phyloP scores from a whole-genome alignment of 2,888 invertebrate species.

The Eupithecia subfuscata region DNA sequence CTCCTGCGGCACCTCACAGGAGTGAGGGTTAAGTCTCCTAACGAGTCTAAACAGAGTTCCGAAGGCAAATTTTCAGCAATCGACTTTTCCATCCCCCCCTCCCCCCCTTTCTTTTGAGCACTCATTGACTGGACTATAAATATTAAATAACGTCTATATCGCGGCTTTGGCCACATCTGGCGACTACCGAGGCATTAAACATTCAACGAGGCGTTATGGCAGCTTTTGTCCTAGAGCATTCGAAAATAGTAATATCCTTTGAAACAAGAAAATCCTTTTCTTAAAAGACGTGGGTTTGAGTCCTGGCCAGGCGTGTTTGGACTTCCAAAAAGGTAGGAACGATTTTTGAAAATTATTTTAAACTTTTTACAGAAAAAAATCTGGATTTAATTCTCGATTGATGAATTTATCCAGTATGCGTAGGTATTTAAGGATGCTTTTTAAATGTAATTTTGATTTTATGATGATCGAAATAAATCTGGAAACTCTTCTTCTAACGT shows the following conservation, averaged over 20 bases:
- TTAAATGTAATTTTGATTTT: too few species aligned
- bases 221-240: constrained; percentile 59
- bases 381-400: not conserved
- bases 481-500: not conserved
- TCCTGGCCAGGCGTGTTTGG: not conserved
- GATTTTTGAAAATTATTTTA: not conserved
- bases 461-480: not conserved
- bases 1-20: too few species aligned
- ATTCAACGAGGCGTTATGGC: constrained; percentile 70
- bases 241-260: not conserved
- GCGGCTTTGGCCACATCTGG: constrained; percentile 3
- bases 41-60: too few species aligned
- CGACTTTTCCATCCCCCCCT: too few species aligned
- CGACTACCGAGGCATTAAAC: constrained; percentile 74
- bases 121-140: not conserved
- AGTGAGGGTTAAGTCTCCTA: too few species aligned
- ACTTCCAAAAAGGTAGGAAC: not conserved
- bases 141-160: not conserved
- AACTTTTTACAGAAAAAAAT: not conserved
- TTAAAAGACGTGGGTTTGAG: not conserved
- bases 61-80: too few species aligned
- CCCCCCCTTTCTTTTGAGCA: too few species aligned
- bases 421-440: not conserved
- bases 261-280: not conserved
- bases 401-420: too few species aligned